Evolutionary conservation across 2,797 vertebrate species (phyloP), one percentile per base, ranked within the genome.

Genomic region (Malacoctenus gilli): DNA sequence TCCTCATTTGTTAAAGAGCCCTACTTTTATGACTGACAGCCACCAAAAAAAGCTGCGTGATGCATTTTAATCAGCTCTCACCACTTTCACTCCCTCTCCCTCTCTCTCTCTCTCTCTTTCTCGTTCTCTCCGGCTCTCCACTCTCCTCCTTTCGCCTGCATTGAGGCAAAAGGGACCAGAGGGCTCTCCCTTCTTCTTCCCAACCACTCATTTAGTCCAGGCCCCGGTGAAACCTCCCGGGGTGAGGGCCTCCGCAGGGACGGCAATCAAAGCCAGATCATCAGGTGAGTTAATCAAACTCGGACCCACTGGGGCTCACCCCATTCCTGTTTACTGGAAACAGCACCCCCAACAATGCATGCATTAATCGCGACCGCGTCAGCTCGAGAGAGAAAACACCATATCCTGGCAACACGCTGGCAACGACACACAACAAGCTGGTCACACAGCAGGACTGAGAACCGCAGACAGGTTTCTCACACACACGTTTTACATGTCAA

Each of bases 261-360:
- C 39, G 3, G 52, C 67, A 82, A 89, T 88, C 77, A 88, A 84
- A 81, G 48, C 34, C 50, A 71, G 65, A 36, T 72, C 79, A 67
- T 83, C 77, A 79, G 64, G 79, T 78, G 81, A 83, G 73, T 61
- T 84, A 72, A 80, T 86, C 75, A 84, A 72, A 82, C 74, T 19
- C 20, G 36, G 42, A 48, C 74, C 79, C 80, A 72, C 71, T 20
- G 57, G 63, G 70, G 61, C 28, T 77, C 44, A 42, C 41, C 32
- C 41, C 35, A 38, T 71, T 66, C 69, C 68, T 86, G 84, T 86
- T 87, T 82, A 85, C 72, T 85, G 75, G 85, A 86, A 89, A 87
- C 75, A 75, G 55, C 80, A 36, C 47, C 11, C 55, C 52, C 46
- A 39, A 51, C 39, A 30, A 34, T 12, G 28, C 34, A 32, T 47